phyloP scores from a whole-genome alignment of 2,113 vertebrate species.

The Empidonax alnorum region DNA sequence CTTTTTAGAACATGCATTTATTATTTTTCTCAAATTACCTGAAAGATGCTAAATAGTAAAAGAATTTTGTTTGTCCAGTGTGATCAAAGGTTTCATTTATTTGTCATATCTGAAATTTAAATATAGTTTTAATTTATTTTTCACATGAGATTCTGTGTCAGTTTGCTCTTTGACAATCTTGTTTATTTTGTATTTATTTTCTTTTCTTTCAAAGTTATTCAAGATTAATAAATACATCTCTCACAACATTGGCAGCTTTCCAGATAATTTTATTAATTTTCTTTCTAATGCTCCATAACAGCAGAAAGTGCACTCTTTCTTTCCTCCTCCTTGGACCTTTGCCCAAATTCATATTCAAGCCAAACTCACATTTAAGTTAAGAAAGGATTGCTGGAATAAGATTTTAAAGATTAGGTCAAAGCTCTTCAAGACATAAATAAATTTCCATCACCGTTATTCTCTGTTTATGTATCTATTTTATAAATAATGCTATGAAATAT shows the following conservation, averaged over 20 bases:
- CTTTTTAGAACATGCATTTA: neutral
- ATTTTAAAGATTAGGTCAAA: neutral
- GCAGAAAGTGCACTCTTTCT: neutral
- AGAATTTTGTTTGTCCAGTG: neutral
- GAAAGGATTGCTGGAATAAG: neutral
- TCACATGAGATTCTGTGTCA: neutral
- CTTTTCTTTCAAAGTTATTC: neutral
- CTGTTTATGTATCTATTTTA: neutral
- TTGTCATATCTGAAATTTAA: neutral
- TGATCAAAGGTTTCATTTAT: neutral
- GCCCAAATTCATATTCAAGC: neutral
- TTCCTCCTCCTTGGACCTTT: neutral
- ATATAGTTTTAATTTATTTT: conserved; percentile 23
- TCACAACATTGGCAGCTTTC: neutral
- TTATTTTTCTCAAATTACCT: neutral
- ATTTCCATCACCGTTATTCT: neutral
- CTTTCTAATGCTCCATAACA: neutral
- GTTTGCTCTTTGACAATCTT: neutral
- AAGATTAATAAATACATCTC: conserved; percentile 15
- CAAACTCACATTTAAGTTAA: neutral
- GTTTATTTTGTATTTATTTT: conserved; percentile 18
- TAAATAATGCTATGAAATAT: neutral
- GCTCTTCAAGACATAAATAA: neutral
- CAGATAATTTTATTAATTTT: neutral
- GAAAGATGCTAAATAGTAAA: neutral